Percentiles rank a stretch among this genome's conserved stretches.
Conservation (phyloP, 2,113 vertebrate genomes). For the Etheostoma cragini region DNA sequence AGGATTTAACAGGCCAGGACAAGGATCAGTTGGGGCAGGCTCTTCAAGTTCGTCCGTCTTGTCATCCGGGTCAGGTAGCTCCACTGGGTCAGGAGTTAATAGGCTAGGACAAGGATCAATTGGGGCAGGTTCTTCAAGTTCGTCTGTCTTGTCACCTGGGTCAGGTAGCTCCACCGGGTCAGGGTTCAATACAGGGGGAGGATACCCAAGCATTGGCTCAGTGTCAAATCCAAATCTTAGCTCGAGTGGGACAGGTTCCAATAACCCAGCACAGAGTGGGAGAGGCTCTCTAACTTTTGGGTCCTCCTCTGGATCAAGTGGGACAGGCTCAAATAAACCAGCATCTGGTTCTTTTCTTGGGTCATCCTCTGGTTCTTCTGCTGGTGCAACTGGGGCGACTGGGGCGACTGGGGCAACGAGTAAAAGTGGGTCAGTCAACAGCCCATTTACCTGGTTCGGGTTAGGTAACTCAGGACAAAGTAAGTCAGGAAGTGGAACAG, state of each 20-base stretch:
- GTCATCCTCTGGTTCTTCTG: constrained; percentile 28
- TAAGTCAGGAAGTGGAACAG: constrained; percentile 58
- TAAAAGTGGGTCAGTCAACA: constrained; percentile 13
- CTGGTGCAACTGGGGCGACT: background rate
- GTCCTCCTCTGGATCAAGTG: constrained; percentile 11
- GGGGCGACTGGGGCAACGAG: constrained; percentile 5
- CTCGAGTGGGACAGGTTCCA: constrained; percentile 21
- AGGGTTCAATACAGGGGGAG: constrained; percentile 9
- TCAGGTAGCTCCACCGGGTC: constrained; percentile 26
- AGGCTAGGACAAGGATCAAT: constrained; percentile 2
- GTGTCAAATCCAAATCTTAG: background rate
- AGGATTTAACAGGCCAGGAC: no score
- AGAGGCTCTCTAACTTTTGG: constrained; percentile 4
- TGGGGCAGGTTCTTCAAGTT: constrained; percentile 22
- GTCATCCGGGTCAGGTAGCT: background rate
- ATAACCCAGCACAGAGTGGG: constrained; percentile 10
- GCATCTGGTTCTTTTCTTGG: background rate
- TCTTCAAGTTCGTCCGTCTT: no score
- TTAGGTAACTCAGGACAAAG: constrained; percentile 51
- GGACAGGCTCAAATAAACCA: constrained; percentile 33
- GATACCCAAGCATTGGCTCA: constrained; percentile 1
- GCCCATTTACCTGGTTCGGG: constrained; percentile 11
- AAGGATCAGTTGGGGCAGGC: no score
- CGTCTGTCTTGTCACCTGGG: background rate
- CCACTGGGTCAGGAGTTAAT: background rate